These are phyloP conservation scores for Lycaena phlaeas DNA, from an alignment of 2,888 invertebrate species.

Conservation along the genomic window DNA sequence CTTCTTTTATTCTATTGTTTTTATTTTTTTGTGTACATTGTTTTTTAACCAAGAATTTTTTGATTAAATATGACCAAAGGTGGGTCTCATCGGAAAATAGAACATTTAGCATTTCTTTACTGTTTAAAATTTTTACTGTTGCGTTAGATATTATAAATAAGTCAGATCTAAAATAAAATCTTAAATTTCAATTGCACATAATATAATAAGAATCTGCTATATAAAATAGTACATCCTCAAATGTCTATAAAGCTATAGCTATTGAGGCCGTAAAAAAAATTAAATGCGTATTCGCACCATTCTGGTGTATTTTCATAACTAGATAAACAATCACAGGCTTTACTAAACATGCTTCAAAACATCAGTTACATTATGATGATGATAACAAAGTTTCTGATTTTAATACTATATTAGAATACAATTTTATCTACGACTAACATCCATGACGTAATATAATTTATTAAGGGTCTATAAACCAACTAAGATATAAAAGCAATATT, in stretches of 20 bases:
- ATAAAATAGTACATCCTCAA: background rate
- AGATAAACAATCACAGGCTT: background rate
- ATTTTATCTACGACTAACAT: slow-evolving; percentile 10
- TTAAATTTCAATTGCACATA: slow-evolving; percentile 47
- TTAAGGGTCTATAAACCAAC: no score
- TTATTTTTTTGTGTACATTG: no score
- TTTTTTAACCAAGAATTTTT: background rate
- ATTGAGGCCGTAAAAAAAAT: slow-evolving; percentile 30
- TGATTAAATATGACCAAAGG: background rate
- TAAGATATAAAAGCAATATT: background rate
- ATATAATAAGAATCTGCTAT: slow-evolving; percentile 17
- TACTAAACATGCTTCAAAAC: background rate
- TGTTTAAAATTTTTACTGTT: background rate
- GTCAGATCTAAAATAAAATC: slow-evolving; percentile 34
- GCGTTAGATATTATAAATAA: slow-evolving; percentile 18
- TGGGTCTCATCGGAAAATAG: background rate
- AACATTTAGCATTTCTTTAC: background rate
- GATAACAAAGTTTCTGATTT: background rate
- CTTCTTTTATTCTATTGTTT: no score
- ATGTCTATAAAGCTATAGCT: slow-evolving; percentile 19
- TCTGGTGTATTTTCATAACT: background rate
- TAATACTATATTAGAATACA: background rate
- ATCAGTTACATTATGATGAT: background rate
- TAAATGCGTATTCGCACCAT: slow-evolving; percentile 38
- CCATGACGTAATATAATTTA: background rate